A percentile compares a stretch with the other conserved stretches of the same genome.
Conservation (phyloP, 2,888 invertebrate genomes). For the Sinopyrophorus schimmeli region DNA sequence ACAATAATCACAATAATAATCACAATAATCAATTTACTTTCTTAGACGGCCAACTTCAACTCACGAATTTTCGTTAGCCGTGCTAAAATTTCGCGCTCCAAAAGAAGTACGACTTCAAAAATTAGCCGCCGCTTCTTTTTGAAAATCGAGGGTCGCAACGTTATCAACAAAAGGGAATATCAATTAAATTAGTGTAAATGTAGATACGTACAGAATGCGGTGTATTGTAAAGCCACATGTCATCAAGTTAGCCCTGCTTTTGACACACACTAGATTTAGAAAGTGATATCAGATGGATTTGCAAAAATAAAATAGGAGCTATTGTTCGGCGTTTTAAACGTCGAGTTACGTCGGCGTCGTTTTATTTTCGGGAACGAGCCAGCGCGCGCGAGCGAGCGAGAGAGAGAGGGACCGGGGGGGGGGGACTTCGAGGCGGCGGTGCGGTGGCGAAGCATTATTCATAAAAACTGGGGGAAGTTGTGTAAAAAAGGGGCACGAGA, state of each 20-base stretch:
- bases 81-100: no score
- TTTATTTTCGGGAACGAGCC: constrained; percentile 11
- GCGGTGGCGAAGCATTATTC: constrained; percentile 34
- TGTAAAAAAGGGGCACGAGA: constrained; percentile 46
- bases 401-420: no score
- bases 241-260: constrained; percentile 41
- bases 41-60: no score
- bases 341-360: constrained; percentile 31
- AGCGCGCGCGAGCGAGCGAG: constrained; percentile 19
- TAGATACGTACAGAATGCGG: constrained; percentile 50
- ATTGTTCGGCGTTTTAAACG: constrained; percentile 23
- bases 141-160: no score
- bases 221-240: constrained; percentile 51
- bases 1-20: no score
- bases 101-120: no score
- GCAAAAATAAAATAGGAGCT: constrained; percentile 24
- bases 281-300: constrained; percentile 36
- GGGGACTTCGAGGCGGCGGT: no score
- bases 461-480: constrained; percentile 32
- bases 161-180: no score
- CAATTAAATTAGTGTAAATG: constrained; percentile 52
- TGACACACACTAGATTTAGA: constrained; percentile 40
- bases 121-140: no score
- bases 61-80: no score
- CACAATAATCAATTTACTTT: no score